A percentile compares a stretch with the other conserved stretches of the same genome.
Conservation (phyloP, 2,797 vertebrate genomes). For the Labeo calbasu region DNA sequence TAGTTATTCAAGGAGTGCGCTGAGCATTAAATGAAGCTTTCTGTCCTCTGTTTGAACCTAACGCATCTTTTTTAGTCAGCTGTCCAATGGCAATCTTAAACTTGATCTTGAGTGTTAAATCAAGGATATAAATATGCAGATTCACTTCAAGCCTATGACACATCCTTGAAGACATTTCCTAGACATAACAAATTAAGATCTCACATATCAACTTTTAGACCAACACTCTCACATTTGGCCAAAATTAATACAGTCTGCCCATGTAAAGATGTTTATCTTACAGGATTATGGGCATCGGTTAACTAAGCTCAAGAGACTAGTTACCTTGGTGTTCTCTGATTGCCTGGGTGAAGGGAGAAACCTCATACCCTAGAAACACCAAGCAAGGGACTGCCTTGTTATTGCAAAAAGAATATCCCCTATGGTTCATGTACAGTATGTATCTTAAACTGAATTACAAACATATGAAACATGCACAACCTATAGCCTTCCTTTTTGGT, state of each 20-base stretch:
- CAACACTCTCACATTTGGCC: neutral
- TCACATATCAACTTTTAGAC: neutral
- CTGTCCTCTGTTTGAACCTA: neutral
- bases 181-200: neutral
- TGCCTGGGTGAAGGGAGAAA: conserved; percentile 20
- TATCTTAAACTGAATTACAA: neutral
- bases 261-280: conserved; percentile 25
- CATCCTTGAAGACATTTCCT: neutral
- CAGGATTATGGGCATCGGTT: neutral
- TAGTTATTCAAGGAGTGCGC: neutral
- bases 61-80: neutral
- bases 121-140: conserved; percentile 9
- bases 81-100: conserved; percentile 2
- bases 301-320: conserved; percentile 19
- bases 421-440: neutral
- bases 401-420: neutral
- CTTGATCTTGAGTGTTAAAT: neutral
- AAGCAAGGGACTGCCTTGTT: conserved; percentile 35
- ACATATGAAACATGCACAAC: neutral
- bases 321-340: conserved; percentile 9
- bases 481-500: neutral
- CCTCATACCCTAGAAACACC: neutral
- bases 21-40: neutral
- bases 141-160: neutral
- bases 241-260: neutral